Conservation (phyloP, 2,797 vertebrate genomes). For the Malurus splendens region DNA sequence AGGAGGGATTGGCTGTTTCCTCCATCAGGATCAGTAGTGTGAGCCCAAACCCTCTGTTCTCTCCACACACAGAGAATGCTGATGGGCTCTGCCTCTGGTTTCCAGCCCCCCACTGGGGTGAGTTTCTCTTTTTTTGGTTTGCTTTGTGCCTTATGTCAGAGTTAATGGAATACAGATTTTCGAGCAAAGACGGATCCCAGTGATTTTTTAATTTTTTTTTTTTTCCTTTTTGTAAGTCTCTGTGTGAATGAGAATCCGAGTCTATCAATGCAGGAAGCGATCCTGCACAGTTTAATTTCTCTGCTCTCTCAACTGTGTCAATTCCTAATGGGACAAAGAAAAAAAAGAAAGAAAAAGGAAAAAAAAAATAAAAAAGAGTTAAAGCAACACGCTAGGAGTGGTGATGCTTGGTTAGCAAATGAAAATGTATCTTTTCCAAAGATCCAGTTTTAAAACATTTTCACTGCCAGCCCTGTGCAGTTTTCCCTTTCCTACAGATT, state of each 20-base stretch:
- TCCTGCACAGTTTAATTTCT: constrained; percentile 15
- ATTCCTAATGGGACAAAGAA: neutral
- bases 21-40: neutral
- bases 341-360: neutral
- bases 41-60: neutral
- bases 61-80: neutral
- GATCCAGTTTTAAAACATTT: neutral
- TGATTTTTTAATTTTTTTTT: neutral
- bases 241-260: neutral
- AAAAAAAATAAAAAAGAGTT: neutral
- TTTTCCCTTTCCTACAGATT: neutral
- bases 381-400: neutral
- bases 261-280: neutral
- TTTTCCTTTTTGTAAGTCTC: neutral
- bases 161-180: constrained; percentile 17
- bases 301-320: constrained; percentile 31
- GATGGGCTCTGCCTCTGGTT: neutral
- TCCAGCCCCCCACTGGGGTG: neutral
- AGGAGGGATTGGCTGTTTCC: neutral
- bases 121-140: neutral
- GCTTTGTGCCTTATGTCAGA: neutral
- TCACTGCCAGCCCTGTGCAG: neutral
- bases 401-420: neutral
- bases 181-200: neutral
- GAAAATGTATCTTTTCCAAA: neutral